Conservation (phyloP, 1,140 invertebrate genomes). For the Eumeta japonica region DNA sequence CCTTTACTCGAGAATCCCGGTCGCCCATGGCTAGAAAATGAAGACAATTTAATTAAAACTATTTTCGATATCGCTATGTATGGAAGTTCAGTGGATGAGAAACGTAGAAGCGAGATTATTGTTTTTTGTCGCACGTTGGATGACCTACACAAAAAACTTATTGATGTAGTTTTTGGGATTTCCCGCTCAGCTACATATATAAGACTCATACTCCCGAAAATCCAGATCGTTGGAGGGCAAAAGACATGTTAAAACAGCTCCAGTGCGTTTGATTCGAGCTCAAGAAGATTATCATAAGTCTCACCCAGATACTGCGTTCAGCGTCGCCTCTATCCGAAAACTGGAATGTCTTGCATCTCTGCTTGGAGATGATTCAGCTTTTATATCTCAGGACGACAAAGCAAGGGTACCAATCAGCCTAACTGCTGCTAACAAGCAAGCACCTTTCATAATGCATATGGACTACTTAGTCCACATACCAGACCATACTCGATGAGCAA, state of each 20-base stretch:
- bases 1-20: no score
- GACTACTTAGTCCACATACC: conserved; percentile 31
- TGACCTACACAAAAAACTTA: no score
- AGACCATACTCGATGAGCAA: no score
- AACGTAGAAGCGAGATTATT: no score
- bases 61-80: no score
- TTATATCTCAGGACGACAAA: conserved; percentile 30
- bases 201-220: conserved; percentile 13
- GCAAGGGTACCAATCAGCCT: conserved; percentile 34
- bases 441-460: conserved; percentile 28
- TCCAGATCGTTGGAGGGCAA: conserved; percentile 16
- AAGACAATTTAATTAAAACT: no score
- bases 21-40: no score
- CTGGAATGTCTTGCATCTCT: conserved; percentile 1
- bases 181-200: conserved; percentile 13
- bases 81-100: no score
- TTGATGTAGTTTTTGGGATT: no score
- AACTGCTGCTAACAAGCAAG: conserved; percentile 32
- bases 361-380: background rate
- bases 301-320: conserved; percentile 16
- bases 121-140: no score
- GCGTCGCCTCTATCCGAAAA: conserved; percentile 1
- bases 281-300: conserved; percentile 14
- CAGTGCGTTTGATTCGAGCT: conserved; percentile 20
- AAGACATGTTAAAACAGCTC: conserved; percentile 24